Conservation (phyloP, 1,140 invertebrate species). For the Linepithema humile region DNA sequence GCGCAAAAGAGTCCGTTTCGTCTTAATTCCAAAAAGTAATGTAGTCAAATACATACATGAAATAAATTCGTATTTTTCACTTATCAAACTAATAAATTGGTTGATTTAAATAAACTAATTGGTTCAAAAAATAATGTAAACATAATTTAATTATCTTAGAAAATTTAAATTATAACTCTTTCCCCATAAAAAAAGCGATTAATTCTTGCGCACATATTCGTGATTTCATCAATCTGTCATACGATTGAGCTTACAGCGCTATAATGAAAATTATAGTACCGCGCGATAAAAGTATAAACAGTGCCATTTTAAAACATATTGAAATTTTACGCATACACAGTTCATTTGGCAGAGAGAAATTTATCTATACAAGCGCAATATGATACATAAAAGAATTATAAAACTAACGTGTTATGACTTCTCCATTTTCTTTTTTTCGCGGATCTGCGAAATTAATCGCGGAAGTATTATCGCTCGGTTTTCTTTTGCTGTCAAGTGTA, state of each 20-base stretch:
- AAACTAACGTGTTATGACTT: constrained; percentile 51
- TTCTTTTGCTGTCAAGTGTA: neutral
- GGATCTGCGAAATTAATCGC: constrained; percentile 46
- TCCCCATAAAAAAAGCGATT: too few species aligned
- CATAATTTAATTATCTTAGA: too few species aligned
- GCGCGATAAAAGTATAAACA: neutral
- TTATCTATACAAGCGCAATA: constrained; percentile 32
- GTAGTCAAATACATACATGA: constrained; percentile 6
- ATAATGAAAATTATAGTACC: constrained; percentile 12
- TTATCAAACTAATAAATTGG: neutral
- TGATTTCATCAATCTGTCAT: neutral
- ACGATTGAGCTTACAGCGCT: neutral
- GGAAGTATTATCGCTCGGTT: constrained; percentile 35
- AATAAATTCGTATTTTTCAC: constrained; percentile 3
- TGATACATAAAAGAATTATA: constrained; percentile 27
- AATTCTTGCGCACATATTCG: constrained; percentile 7
- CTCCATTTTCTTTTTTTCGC: neutral
- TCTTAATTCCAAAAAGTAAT: neutral
- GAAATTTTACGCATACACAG: constrained; percentile 51
- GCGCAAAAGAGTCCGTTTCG: neutral
- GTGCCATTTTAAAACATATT: constrained; percentile 2
- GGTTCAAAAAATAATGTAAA: too few species aligned
- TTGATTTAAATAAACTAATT: too few species aligned
- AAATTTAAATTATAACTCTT: too few species aligned
- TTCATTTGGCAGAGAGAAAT: constrained; percentile 63